Base-by-base conservation (phyloP, 1,140 invertebrate species). In the Pararge aegeria region DNA sequence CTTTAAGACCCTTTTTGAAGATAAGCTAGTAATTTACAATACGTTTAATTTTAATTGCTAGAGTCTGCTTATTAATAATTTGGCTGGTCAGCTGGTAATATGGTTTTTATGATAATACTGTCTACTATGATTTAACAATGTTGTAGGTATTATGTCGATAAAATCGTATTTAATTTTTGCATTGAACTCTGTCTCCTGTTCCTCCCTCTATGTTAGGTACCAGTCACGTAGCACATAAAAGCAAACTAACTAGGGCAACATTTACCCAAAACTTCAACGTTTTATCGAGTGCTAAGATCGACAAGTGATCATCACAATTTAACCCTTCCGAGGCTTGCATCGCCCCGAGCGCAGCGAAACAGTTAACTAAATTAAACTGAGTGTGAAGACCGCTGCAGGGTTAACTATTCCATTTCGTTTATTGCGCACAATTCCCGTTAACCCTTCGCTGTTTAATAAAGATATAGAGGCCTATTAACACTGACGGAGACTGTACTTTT, bases 341-440 rank as follows among this genome's bases (percentile, higher is more conserved):
- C 52, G 80, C 83, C 63, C 75, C 69, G 73, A 80, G 82, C 81
- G 80, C 80, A 75, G 68, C 78, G 76, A 69, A 78, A 87, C 85
- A 80, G 82, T 89, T 87, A 89, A 89, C 83, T 84, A 89, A 89
- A 89, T 87, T 89, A 87, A 87, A 89, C 75, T 83, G 82, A 89
- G 82, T 89, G 86, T 82, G 86, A 87, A 85, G 75, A 83, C 80
- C 81, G 79, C 80, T 83, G 78, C 82, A 87, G 83, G 83, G 86
- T 80, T 87, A 84, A 89, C 86, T 87, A 89, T 89, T 85, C 81
- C 86, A 87, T 87, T 86, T 81, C 83, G 77, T 89, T 89, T 87
- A 89, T 89, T 87, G 83, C 81, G 70, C 76, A 78, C 78, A 80
- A 79, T 80, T 84, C 78, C 53, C 64, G 71, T 80, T 75, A 88